These are phyloP conservation scores for Pseudeuparius sepicola DNA, from an alignment of 2,888 invertebrate species.

Conservation along the genomic window DNA sequence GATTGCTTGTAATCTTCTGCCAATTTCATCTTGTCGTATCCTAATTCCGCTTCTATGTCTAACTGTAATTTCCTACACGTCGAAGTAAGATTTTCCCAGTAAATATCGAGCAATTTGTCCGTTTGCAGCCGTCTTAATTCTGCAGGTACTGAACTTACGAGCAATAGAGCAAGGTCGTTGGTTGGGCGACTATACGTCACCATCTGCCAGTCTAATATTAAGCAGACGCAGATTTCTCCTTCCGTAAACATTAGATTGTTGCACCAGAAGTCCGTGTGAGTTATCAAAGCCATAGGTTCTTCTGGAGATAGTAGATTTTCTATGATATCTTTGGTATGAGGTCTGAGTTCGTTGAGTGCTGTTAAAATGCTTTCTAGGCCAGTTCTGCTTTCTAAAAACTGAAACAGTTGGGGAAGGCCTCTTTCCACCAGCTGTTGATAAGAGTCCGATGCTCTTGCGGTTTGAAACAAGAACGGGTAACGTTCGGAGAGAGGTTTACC, in stretches of 20 bases:
- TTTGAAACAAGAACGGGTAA: conserved; percentile 65
- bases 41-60: conserved; percentile 48
- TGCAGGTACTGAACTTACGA: conserved; percentile 64
- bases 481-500: conserved; percentile 43
- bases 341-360: conserved; percentile 49
- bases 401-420: conserved; percentile 64
- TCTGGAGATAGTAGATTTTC: conserved; percentile 59
- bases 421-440: conserved; percentile 69
- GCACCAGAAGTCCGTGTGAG: conserved; percentile 73
- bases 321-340: conserved; percentile 61
- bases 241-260: conserved; percentile 43
- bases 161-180: conserved; percentile 64
- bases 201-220: conserved; percentile 78
- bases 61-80: conserved; percentile 52
- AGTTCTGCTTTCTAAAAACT: conserved; percentile 56
- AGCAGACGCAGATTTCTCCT: conserved; percentile 47
- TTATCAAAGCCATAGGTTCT: conserved; percentile 64
- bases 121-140: conserved; percentile 57
- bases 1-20: conserved; percentile 51
- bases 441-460: conserved; percentile 67
- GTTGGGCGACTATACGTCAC: conserved; percentile 67
- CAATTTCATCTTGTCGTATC: conserved; percentile 45
- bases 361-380: conserved; percentile 53
- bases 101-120: conserved; percentile 54
- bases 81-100: conserved; percentile 54